A percentile compares a stretch with the other conserved stretches of the same genome.
Conservation (phyloP, 2,113 vertebrate species). For the Oncorhynchus tshawytscha region DNA sequence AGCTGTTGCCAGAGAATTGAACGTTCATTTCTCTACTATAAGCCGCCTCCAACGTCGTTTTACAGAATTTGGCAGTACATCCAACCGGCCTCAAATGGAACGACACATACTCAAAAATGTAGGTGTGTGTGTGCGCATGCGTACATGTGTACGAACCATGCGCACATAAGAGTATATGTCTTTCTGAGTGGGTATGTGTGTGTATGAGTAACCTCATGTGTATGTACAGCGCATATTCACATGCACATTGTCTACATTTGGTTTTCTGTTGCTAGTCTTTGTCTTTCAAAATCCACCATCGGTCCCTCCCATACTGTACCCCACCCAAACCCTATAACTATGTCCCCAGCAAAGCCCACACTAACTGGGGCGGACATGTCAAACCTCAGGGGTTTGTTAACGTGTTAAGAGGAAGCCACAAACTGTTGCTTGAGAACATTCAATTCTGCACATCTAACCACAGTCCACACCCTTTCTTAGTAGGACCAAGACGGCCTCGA, state of each 20-base stretch:
- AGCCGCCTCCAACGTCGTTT: too few species aligned
- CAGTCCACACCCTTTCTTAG: neutral
- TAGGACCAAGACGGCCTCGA: neutral
- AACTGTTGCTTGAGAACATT: neutral
- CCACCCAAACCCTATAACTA: neutral
- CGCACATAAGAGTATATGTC: neutral
- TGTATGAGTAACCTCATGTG: neutral
- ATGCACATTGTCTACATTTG: neutral
- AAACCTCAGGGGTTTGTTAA: neutral
- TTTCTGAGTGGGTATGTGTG: neutral
- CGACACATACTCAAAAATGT: neutral
- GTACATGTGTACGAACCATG: neutral
- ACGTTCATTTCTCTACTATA: too few species aligned
- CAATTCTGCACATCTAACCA: neutral
- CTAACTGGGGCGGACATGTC: neutral
- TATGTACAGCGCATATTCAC: neutral
- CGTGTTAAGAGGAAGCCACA: conserved; percentile 9
- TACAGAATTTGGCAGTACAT: too few species aligned
- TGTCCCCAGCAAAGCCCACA: neutral
- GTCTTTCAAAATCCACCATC: conserved; percentile 25
- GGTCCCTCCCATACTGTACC: conserved; percentile 31
- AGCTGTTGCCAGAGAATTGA: too few species aligned
- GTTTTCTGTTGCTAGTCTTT: neutral
- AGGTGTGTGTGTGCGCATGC: neutral
- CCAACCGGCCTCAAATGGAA: too few species aligned